Evolutionary conservation across 2,113 vertebrate species (phyloP), one percentile per base, ranked within the genome.

Genomic region (Chrysemys picta): DNA sequence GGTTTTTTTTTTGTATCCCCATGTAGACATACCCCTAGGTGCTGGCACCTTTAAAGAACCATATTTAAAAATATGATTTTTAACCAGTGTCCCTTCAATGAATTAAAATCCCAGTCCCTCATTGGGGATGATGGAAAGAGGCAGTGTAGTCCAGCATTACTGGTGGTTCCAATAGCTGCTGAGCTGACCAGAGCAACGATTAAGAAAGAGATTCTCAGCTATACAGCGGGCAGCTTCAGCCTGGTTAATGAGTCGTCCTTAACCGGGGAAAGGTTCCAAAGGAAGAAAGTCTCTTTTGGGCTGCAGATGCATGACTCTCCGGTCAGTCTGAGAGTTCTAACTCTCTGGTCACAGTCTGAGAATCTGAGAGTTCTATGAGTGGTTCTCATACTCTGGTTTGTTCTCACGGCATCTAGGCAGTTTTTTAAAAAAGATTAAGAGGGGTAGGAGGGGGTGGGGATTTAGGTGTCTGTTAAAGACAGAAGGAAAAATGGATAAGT

Each of bases 401-500:
- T 72, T 38, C 17, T 38, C 65, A 72, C n/a, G 38, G n/a, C n/a
- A 38, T 10, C 65, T 38, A 38, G 19, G 65, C 65, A 21, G 8
- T 22, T 72, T 62, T 59, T 31, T 6, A 35, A 35, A 65, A 38
- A n/a, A 69, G 31, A 35, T n/a, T 16, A n/a, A n/a, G 62, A 1
- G 62, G 17, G 16, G 4, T 62, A 4, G 8, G 19, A 5, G 9
- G 65, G 6, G 65, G 3, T 72, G 9, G 19, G n/a, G 35, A 72
- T 72, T 72, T 72, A 9, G 19, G 65, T 7, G 8, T 8, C 19
- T 72, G 17, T 38, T n/a, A n/a, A 72, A 72, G n/a, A 38, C 4
- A 1, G n/a, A 72, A 38, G n/a, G 65, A 3, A 27, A 13, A 1
- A 1, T 12, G n/a, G 49, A 3, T 31, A 76, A 75, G 24, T 42